A percentile compares a stretch with the other conserved stretches of the same genome.
These are phyloP conservation scores for Venusia cambrica DNA, from an alignment of 2,888 invertebrate genomes.

Conservation along the genomic window DNA sequence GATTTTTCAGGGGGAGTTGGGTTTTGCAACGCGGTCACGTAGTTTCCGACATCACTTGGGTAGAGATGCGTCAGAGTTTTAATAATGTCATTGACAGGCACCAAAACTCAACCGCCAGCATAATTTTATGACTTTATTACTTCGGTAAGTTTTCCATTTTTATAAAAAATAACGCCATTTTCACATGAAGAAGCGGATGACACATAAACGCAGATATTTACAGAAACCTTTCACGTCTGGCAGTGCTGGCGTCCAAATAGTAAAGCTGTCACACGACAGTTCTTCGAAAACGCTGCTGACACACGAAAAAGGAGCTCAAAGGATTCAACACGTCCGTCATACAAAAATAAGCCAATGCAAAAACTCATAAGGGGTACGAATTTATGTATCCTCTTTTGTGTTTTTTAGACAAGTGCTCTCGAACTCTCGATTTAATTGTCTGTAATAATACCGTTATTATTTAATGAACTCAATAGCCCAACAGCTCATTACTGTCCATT, in stretches of 20 bases:
- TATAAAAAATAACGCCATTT: too few species aligned
- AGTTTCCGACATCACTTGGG: constrained; percentile 66
- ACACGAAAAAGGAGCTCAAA: constrained; percentile 43
- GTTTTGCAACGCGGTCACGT: constrained; percentile 73
- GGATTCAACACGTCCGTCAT: constrained; percentile 65
- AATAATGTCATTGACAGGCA: constrained; percentile 65
- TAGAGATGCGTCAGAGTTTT: constrained; percentile 67
- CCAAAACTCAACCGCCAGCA: constrained; percentile 25
- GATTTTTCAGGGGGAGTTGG: constrained; percentile 57
- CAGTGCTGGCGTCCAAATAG: constrained; percentile 35
- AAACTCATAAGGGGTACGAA: too few species aligned
- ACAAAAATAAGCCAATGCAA: constrained; percentile 40
- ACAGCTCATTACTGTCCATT: too few species aligned
- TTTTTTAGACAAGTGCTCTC: too few species aligned
- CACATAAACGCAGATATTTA: constrained; percentile 29
- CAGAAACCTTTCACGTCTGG: too few species aligned
- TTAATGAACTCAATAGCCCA: too few species aligned
- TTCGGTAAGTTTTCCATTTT: constrained; percentile 1
- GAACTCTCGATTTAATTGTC: too few species aligned
- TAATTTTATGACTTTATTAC: neutral
- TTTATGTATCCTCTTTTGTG: too few species aligned
- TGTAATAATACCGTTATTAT: too few species aligned
- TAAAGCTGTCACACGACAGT: constrained; percentile 56
- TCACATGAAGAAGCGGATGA: too few species aligned
- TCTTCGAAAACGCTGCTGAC: constrained; percentile 65